Conservation (phyloP, 2,888 invertebrate genomes). For the Dermolepida albohirtum region DNA sequence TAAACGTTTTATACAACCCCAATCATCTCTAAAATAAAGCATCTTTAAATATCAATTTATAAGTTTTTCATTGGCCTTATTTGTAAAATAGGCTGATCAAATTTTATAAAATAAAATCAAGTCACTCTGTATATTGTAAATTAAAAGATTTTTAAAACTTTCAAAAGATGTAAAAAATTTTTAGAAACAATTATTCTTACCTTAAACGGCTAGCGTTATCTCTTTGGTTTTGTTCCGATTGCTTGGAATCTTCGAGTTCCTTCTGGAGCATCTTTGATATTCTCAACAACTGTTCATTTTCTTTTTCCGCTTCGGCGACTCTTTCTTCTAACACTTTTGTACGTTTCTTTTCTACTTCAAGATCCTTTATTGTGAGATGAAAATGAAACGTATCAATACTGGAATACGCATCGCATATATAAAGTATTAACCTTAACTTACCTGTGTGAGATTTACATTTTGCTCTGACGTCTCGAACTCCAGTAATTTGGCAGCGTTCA, state of each 20-base stretch:
- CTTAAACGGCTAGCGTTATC: slow-evolving; percentile 68
- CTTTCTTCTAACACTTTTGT: slow-evolving; percentile 69
- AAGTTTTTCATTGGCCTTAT: no score
- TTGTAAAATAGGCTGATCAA: no score
- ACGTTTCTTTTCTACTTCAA: slow-evolving; percentile 67
- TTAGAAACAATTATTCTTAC: slow-evolving; percentile 55
- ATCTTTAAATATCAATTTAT: no score
- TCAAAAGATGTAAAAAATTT: no score
- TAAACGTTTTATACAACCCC: no score
- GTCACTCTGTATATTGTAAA: no score
- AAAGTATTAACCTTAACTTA: slow-evolving; percentile 50
- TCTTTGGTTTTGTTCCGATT: slow-evolving; percentile 73
- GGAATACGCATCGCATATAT: not conserved
- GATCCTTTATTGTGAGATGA: slow-evolving; percentile 62
- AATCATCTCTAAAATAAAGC: no score
- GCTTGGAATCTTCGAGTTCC: slow-evolving; percentile 72
- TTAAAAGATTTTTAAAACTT: no score
- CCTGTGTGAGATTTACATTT: slow-evolving; percentile 70
- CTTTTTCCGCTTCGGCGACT: slow-evolving; percentile 65
- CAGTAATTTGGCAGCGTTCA: slow-evolving; percentile 72
- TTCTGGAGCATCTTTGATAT: slow-evolving; percentile 76
- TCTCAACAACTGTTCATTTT: slow-evolving; percentile 73
- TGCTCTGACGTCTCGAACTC: slow-evolving; percentile 81
- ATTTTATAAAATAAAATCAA: no score
- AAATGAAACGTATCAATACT: slow-evolving; percentile 1